phyloP scores from a whole-genome alignment of 1,140 invertebrate species.

The Nasonia giraulti region DNA sequence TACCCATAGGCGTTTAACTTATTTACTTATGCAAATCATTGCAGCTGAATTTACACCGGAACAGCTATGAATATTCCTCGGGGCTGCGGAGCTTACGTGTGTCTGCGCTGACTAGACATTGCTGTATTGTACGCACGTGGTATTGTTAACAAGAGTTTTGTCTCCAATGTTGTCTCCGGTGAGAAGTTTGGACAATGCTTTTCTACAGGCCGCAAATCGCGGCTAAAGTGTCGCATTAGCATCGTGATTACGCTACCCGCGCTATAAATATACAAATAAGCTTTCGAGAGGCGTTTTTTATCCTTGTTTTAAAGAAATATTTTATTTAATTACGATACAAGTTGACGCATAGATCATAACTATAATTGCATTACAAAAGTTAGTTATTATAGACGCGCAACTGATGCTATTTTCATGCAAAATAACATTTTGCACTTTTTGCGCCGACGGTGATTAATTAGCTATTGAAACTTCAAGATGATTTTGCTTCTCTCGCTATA shows the following conservation, averaged over 20 bases:
- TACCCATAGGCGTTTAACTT: conserved; percentile 8
- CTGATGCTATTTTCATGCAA: background rate
- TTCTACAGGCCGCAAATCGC: no score
- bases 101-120: background rate
- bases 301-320: no score
- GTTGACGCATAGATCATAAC: background rate
- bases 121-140: background rate
- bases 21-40: conserved; percentile 44
- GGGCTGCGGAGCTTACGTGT: background rate
- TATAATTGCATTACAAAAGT: background rate
- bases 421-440: background rate
- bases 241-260: no score
- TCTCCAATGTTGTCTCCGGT: background rate
- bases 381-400: background rate
- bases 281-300: no score
- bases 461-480: background rate
- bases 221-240: no score
- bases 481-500: background rate
- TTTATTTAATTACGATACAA: background rate
- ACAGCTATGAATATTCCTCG: conserved; percentile 40
- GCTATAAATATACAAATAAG: no score
- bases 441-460: background rate
- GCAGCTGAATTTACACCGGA: conserved; percentile 25
- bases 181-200: background rate
- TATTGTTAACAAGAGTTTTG: conserved; percentile 8